These are phyloP conservation scores for Drosophila vallismaia DNA, from an alignment of 2,888 invertebrate genomes.

Conservation along the genomic window DNA sequence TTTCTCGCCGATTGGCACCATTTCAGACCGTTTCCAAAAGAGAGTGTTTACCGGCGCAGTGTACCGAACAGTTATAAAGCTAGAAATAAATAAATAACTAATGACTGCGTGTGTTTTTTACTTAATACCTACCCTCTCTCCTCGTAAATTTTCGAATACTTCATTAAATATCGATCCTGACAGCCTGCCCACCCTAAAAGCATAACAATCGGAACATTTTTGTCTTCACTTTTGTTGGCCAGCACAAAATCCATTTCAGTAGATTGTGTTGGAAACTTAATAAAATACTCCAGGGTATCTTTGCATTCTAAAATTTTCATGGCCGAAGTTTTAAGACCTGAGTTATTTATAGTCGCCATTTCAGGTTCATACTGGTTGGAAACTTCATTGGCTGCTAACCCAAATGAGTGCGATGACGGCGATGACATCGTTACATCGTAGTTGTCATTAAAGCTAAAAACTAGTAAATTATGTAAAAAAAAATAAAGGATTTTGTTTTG, in stretches of 20 bases:
- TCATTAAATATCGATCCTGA: constrained; percentile 90
- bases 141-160: constrained; percentile 91
- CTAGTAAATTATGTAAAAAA: constrained; percentile 1
- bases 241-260: constrained; percentile 85
- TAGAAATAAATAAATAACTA: constrained; percentile 70
- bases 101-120: not conserved
- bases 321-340: constrained; percentile 14
- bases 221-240: constrained; percentile 84
- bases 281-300: constrained; percentile 87
- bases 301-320: constrained; percentile 48
- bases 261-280: constrained; percentile 86
- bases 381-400: constrained; percentile 48
- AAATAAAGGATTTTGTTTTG: not conserved
- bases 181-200: constrained; percentile 93
- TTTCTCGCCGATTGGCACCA: constrained; percentile 87
- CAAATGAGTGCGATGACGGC: constrained; percentile 57
- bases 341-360: constrained; percentile 33
- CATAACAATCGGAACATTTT: constrained; percentile 88
- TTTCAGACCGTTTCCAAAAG: constrained; percentile 87
- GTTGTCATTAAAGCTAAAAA: constrained; percentile 14
- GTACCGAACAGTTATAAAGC: constrained; percentile 89
- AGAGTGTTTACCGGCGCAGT: constrained; percentile 88
- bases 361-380: constrained; percentile 47
- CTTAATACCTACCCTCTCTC: constrained; percentile 87
- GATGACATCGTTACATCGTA: constrained; percentile 57